phyloP scores from a whole-genome alignment of 2,888 invertebrate species.

The Chaitophorus viminalis region DNA sequence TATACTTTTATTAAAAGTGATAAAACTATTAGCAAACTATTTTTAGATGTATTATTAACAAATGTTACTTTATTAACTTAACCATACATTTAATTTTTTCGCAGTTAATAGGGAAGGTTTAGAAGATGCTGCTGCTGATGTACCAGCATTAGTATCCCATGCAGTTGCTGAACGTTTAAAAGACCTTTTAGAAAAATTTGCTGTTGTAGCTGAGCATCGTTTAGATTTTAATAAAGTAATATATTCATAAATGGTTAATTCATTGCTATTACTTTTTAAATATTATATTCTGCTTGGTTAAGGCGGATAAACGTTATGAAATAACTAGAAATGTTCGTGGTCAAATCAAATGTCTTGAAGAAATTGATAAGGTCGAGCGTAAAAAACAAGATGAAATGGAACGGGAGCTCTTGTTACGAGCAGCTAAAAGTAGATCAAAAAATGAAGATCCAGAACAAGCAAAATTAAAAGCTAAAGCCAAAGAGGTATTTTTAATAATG shows the following conservation, averaged over 20 bases:
- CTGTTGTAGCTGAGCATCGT: slow-evolving; percentile 93
- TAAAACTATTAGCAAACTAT: no score
- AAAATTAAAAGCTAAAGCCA: slow-evolving; percentile 94
- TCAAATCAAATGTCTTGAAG: slow-evolving; percentile 97
- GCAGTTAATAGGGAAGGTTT: slow-evolving; percentile 76
- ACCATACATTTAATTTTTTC: slow-evolving; percentile 63
- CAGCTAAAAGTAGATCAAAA: slow-evolving; percentile 95
- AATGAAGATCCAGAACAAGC: slow-evolving; percentile 98
- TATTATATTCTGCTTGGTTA: slow-evolving; percentile 40
- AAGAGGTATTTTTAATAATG: slow-evolving; percentile 71
- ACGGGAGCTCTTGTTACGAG: slow-evolving; percentile 89
- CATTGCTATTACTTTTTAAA: slow-evolving; percentile 23
- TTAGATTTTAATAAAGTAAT: slow-evolving; percentile 88
- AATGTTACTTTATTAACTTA: no score
- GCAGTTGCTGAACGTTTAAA: slow-evolving; percentile 93
- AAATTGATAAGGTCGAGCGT: slow-evolving; percentile 92
- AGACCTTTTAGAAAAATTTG: slow-evolving; percentile 89
- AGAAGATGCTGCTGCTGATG: slow-evolving; percentile 86
- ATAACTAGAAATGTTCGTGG: slow-evolving; percentile 86
- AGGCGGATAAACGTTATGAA: slow-evolving; percentile 84
- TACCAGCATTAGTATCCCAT: slow-evolving; percentile 90
- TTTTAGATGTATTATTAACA: no score
- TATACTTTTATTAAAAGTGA: no score
- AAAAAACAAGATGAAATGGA: slow-evolving; percentile 95
- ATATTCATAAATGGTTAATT: slow-evolving; percentile 4